These are phyloP conservation scores for Aphaenogaster floridana DNA, from an alignment of 1,140 invertebrate species.

Conservation along the genomic window DNA sequence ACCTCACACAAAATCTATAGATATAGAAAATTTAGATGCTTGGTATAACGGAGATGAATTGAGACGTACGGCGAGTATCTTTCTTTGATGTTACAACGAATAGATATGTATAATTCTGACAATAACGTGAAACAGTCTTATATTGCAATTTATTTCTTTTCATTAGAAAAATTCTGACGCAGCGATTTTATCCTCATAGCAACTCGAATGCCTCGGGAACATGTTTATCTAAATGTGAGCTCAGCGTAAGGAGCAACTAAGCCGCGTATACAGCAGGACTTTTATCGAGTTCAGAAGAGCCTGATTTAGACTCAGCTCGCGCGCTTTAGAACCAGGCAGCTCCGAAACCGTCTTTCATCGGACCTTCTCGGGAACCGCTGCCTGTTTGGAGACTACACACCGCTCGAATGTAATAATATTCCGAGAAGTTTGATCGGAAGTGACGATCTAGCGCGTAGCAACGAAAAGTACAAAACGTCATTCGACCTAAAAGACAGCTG, in stretches of 20 bases:
- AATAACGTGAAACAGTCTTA: background rate
- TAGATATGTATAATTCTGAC: background rate
- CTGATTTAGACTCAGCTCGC: constrained; percentile 72
- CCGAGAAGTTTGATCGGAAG: constrained; percentile 24
- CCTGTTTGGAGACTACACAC: background rate
- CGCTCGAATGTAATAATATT: background rate
- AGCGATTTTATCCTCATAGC: background rate
- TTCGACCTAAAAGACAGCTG: background rate
- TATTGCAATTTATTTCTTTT: constrained; percentile 4
- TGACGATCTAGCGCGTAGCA: background rate
- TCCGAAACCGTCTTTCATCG: constrained; percentile 24
- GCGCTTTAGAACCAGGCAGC: constrained; percentile 26
- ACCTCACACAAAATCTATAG: background rate
- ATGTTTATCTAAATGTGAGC: background rate
- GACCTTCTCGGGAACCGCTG: constrained; percentile 10
- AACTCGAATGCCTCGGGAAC: background rate
- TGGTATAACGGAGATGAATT: background rate
- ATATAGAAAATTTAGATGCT: background rate
- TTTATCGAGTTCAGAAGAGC: constrained; percentile 68
- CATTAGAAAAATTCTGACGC: background rate
- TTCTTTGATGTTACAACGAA: background rate
- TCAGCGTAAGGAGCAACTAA: constrained; percentile 3
- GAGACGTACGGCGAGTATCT: background rate
- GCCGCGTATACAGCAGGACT: constrained; percentile 41
- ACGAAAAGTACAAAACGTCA: background rate